Evolutionary conservation across 2,888 invertebrate species (phyloP).

Genomic region (Gymnoscelis rufifasciata): DNA sequence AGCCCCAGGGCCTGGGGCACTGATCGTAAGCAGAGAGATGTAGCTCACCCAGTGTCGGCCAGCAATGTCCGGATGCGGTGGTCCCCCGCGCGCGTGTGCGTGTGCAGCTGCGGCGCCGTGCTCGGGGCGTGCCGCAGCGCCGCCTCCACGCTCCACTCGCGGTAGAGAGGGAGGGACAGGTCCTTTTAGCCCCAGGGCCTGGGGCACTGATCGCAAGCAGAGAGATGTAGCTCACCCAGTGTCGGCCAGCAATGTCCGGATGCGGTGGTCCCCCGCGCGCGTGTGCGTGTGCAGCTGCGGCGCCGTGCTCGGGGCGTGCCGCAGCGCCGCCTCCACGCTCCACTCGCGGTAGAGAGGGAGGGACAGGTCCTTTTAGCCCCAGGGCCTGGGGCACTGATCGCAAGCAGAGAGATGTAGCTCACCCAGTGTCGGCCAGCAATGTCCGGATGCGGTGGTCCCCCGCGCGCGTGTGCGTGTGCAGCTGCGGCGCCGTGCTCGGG

Average conservation of each 20-base stretch:
- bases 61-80: constrained; percentile 89
- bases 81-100: constrained; percentile 93
- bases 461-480: constrained; percentile 91
- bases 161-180: constrained; percentile 88
- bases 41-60: constrained; percentile 93
- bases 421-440: constrained; percentile 95
- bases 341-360: constrained; percentile 93
- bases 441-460: constrained; percentile 90
- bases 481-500: constrained; percentile 85
- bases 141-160: constrained; percentile 94
- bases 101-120: constrained; percentile 87
- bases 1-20: no score
- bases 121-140: constrained; percentile 89
- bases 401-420: not conserved
- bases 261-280: constrained; percentile 87
- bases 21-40: no score
- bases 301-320: constrained; percentile 87
- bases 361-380: constrained; percentile 87
- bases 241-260: constrained; percentile 92
- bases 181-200: constrained; percentile 90
- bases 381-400: no score
- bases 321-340: constrained; percentile 91
- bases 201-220: no score
- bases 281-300: constrained; percentile 92
- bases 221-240: constrained; percentile 83